Evolutionary conservation across 2,888 invertebrate genomes (phyloP).

Genomic region (Conomelus anceps): DNA sequence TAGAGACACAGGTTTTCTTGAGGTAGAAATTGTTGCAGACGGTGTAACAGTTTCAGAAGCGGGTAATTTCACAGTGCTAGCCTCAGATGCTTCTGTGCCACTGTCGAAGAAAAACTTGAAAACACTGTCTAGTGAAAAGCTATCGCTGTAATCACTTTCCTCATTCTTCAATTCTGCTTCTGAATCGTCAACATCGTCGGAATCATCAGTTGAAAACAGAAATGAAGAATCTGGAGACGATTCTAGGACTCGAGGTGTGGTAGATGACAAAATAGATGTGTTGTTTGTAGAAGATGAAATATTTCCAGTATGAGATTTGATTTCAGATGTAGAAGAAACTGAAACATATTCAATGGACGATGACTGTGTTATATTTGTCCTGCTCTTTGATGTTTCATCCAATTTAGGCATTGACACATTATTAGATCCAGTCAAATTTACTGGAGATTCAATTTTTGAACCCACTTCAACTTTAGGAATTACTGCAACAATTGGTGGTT

Average conservation of each 20-base stretch:
- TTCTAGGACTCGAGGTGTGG: background rate
- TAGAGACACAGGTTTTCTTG: constrained; percentile 7
- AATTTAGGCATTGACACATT: background rate
- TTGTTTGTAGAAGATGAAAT: background rate
- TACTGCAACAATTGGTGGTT: background rate
- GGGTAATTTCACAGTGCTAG: background rate
- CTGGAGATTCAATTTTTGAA: background rate
- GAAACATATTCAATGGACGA: background rate
- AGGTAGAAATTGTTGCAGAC: background rate
- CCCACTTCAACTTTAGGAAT: background rate
- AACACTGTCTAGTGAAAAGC: constrained; percentile 55
- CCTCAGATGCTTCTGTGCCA: constrained; percentile 4
- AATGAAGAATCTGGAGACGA: background rate
- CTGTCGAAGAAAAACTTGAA: constrained; percentile 53
- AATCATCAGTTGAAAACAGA: constrained; percentile 40
- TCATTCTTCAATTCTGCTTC: constrained; percentile 10
- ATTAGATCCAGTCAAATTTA: background rate
- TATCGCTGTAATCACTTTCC: constrained; percentile 38
- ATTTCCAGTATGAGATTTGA: background rate
- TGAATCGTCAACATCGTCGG: constrained; percentile 34
- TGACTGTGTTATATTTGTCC: background rate
- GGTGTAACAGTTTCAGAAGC: background rate
- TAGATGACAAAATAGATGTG: background rate
- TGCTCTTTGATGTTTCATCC: background rate
- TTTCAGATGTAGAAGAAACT: background rate